Conservation (phyloP, 2,888 invertebrate genomes). For the Marasmarcha lunaedactyla region DNA sequence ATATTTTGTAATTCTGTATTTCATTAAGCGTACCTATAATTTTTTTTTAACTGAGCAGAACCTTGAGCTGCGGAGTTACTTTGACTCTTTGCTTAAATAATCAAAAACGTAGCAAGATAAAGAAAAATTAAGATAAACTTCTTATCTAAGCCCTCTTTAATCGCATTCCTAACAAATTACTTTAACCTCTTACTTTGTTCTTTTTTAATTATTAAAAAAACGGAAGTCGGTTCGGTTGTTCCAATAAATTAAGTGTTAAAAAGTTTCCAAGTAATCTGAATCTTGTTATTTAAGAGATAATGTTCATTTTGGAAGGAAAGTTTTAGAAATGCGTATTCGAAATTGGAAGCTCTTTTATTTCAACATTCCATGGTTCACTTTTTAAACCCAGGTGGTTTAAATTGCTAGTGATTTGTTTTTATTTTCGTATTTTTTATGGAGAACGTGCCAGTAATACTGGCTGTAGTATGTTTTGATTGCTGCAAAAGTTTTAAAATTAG, state of each 20-base stretch:
- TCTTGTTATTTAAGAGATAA: not conserved
- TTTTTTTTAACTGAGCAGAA: too few species aligned
- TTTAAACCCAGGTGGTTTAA: slow-evolving; percentile 53
- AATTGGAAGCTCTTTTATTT: slow-evolving; percentile 54
- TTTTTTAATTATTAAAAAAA: slow-evolving; percentile 16
- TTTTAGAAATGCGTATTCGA: slow-evolving; percentile 37
- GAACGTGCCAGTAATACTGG: slow-evolving; percentile 22
- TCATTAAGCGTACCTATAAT: too few species aligned
- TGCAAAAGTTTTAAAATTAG: too few species aligned
- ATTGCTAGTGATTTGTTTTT: slow-evolving; percentile 51
- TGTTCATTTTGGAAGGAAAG: slow-evolving; percentile 15
- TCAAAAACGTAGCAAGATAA: too few species aligned
- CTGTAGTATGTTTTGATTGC: too few species aligned
- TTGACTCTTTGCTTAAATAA: too few species aligned
- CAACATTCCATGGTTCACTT: slow-evolving; percentile 59
- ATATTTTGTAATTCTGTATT: too few species aligned
- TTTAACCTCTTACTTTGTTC: not conserved
- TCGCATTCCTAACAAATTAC: slow-evolving; percentile 3
- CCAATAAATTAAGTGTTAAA: slow-evolving; percentile 22
- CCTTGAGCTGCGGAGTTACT: too few species aligned
- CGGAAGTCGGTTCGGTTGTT: slow-evolving; percentile 22
- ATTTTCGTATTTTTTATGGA: slow-evolving; percentile 15
- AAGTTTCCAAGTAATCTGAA: not conserved
- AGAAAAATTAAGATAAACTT: too few species aligned
- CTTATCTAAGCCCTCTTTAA: too few species aligned